Evolutionary conservation across 2,888 invertebrate species (phyloP).

Genomic region (Sesia bembeciformis): DNA sequence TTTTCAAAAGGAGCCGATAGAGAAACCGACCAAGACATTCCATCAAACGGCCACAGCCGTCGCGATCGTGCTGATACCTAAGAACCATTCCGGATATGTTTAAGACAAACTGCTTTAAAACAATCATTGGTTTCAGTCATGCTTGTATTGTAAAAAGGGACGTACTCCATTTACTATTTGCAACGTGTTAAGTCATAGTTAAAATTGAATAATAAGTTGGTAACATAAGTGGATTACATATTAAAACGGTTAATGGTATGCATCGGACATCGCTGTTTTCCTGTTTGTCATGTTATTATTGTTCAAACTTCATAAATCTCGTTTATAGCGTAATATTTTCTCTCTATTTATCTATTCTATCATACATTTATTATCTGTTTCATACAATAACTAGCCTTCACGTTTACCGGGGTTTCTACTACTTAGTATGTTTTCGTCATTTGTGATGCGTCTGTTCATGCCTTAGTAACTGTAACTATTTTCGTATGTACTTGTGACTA

Average conservation of each 20-base stretch:
- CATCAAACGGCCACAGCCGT: slow-evolving; percentile 54
- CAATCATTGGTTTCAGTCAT: neutral
- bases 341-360: too few species aligned
- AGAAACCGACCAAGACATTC: slow-evolving; percentile 57
- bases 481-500: neutral
- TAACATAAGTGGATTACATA: neutral
- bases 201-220: neutral
- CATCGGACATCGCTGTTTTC: slow-evolving; percentile 6
- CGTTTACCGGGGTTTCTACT: too few species aligned
- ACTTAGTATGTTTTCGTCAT: neutral
- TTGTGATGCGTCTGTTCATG: neutral
- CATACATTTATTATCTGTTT: too few species aligned
- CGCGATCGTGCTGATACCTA: slow-evolving; percentile 65
- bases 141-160: neutral
- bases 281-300: slow-evolving; percentile 3
- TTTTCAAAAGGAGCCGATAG: slow-evolving; percentile 66
- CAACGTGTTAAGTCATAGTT: neutral
- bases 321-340: too few species aligned
- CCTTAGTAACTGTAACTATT: neutral
- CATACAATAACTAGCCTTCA: too few species aligned
- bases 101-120: neutral
- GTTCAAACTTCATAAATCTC: neutral
- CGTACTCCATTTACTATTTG: neutral
- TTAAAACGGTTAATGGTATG: neutral
- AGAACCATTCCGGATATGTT: slow-evolving; percentile 28